A percentile compares a stretch with the other conserved stretches of the same genome.
These are phyloP conservation scores for Cottoperca gobio DNA, from an alignment of 2,797 vertebrate genomes.

Conservation along the genomic window DNA sequence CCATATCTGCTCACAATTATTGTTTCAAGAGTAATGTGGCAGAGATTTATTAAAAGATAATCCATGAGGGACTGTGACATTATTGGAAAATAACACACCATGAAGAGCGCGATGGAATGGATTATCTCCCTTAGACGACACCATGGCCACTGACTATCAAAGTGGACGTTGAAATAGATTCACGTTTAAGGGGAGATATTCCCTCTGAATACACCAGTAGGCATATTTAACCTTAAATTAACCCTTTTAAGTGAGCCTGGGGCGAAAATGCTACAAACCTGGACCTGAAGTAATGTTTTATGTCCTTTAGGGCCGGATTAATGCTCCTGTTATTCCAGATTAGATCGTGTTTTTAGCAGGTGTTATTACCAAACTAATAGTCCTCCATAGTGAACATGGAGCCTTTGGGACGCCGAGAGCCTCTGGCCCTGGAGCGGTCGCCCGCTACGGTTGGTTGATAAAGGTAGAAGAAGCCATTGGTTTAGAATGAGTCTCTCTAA, in stretches of 20 bases:
- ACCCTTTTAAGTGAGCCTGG: background rate
- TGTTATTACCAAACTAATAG: background rate
- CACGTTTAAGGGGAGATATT: background rate
- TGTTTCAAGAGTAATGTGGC: conserved; percentile 5
- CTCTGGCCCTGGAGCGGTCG: background rate
- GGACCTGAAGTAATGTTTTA: too few relatives aligned
- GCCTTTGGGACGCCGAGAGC: background rate
- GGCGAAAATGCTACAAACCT: background rate
- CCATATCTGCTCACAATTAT: background rate
- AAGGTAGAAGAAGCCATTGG: background rate
- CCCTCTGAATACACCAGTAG: background rate
- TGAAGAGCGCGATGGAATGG: too few relatives aligned
- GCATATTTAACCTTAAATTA: background rate
- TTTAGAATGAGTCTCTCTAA: background rate
- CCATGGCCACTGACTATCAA: too few relatives aligned
- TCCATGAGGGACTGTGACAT: background rate
- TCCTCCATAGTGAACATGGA: background rate
- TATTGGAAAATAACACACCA: background rate
- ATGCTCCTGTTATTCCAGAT: background rate
- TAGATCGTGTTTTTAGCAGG: background rate
- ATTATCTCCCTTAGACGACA: too few relatives aligned
- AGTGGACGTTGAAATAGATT: too few relatives aligned
- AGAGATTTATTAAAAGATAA: background rate
- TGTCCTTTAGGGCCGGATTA: too few relatives aligned
- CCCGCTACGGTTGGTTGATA: background rate